These are phyloP conservation scores for Dolichopus griseipennis DNA, from an alignment of 2,888 invertebrate genomes.

Conservation along the genomic window DNA sequence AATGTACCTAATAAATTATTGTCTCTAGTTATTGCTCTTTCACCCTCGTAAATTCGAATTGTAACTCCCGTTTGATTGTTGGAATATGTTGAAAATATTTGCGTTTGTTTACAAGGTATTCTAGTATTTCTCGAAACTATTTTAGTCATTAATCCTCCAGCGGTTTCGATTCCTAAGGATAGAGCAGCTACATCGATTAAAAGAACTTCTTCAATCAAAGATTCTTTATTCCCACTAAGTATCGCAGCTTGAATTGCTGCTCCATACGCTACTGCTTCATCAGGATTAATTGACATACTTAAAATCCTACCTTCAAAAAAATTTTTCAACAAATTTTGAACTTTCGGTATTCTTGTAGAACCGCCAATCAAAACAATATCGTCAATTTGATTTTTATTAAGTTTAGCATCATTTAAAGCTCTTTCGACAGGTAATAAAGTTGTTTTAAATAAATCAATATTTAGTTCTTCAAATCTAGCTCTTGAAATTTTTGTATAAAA, in stretches of 20 bases:
- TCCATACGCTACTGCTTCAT: not conserved
- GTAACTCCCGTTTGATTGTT: not conserved
- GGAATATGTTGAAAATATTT: not conserved
- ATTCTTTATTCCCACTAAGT: not conserved
- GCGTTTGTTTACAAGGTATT: not conserved
- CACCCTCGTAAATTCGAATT: not conserved
- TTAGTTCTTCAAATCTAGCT: conserved; percentile 72
- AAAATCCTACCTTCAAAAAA: not conserved
- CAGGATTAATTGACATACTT: not conserved
- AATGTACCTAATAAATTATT: conserved; percentile 90
- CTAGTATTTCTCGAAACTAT: not conserved
- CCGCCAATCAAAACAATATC: conserved; percentile 72
- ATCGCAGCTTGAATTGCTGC: not conserved
- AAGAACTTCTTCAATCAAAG: not conserved
- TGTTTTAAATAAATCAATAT: conserved; percentile 57
- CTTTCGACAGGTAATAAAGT: conserved; percentile 67
- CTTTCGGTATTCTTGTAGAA: conserved; percentile 71
- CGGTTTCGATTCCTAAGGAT: not conserved
- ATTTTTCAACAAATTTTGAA: conserved; percentile 50
- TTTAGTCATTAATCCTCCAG: not conserved
- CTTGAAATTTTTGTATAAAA: conserved; percentile 79
- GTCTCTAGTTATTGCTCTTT: conserved; percentile 81
- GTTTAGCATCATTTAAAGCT: conserved; percentile 61
- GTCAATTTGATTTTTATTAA: conserved; percentile 62
- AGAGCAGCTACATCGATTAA: not conserved